phyloP scores from a whole-genome alignment of 2,888 invertebrate genomes.

The Margaritifera margaritifera region DNA sequence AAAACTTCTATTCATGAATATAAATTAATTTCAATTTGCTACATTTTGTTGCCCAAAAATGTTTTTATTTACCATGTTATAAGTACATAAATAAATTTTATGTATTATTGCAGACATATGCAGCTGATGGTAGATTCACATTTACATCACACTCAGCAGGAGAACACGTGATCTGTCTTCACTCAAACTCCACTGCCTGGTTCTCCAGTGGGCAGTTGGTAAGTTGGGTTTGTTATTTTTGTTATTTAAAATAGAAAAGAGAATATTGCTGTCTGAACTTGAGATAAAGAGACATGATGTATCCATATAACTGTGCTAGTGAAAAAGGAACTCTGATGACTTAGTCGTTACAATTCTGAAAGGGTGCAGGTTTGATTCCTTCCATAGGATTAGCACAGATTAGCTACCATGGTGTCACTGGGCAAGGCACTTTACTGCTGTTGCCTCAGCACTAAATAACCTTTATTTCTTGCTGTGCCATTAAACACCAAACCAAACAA shows the following conservation, averaged over 20 bases:
- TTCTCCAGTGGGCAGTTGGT: slow-evolving; percentile 96
- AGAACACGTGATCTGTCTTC: slow-evolving; percentile 98
- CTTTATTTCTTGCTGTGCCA: too few species aligned
- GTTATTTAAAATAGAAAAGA: too few species aligned
- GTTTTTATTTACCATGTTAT: background rate
- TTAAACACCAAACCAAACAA: too few species aligned
- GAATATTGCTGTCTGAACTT: too few species aligned
- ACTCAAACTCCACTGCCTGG: slow-evolving; percentile 98
- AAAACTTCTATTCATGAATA: too few species aligned
- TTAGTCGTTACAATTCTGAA: too few species aligned
- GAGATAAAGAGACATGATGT: background rate
- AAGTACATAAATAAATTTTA: background rate
- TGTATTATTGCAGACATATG: slow-evolving; percentile 76
- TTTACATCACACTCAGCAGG: slow-evolving; percentile 98
- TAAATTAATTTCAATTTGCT: background rate
- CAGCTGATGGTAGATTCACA: slow-evolving; percentile 95
- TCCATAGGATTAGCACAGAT: too few species aligned
- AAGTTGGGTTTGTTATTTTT: slow-evolving; percentile 68
- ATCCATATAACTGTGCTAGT: background rate
- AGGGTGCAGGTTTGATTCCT: too few species aligned
- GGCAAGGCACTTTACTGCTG: too few species aligned
- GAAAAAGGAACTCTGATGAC: too few species aligned
- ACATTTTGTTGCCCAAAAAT: background rate
- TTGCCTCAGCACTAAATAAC: too few species aligned
- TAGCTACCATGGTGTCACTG: too few species aligned